Conservation (phyloP, 2,113 vertebrate species). For the Archocentrus centrarchus region DNA sequence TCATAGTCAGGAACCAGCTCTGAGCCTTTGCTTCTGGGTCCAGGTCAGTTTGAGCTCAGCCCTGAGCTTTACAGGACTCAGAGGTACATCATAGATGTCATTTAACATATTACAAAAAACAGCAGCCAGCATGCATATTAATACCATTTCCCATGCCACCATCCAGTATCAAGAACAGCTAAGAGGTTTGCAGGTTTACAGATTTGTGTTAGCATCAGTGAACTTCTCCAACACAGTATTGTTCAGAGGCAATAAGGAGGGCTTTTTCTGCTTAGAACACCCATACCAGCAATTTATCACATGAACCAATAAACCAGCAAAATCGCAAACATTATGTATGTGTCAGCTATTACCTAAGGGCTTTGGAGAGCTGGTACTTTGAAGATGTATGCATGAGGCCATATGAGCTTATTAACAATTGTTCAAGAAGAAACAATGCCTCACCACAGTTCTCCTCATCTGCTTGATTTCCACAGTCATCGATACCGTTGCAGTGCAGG, state of each 20-base stretch:
- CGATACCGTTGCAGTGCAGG: conserved; percentile 92
- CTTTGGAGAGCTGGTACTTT: background rate
- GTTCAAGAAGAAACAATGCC: conserved; percentile 48
- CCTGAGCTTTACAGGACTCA: background rate
- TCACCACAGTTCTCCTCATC: conserved; percentile 95
- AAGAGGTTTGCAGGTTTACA: background rate
- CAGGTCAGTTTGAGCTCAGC: background rate
- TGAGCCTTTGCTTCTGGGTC: background rate
- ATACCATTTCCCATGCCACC: background rate
- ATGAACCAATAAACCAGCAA: background rate
- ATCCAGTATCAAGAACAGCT: background rate
- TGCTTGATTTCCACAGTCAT: conserved; percentile 92
- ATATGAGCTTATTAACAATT: background rate
- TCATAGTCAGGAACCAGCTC: background rate
- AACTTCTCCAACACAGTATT: background rate
- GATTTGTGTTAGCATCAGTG: background rate
- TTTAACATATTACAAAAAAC: background rate
- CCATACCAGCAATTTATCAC: background rate
- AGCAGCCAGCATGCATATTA: background rate
- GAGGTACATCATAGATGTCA: background rate
- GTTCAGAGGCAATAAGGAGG: background rate
- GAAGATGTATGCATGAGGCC: background rate
- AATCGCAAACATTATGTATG: background rate
- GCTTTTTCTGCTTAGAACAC: background rate
- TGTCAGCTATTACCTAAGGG: background rate